Conservation (phyloP, 2,113 vertebrate species). For the Cinclus cinclus region DNA sequence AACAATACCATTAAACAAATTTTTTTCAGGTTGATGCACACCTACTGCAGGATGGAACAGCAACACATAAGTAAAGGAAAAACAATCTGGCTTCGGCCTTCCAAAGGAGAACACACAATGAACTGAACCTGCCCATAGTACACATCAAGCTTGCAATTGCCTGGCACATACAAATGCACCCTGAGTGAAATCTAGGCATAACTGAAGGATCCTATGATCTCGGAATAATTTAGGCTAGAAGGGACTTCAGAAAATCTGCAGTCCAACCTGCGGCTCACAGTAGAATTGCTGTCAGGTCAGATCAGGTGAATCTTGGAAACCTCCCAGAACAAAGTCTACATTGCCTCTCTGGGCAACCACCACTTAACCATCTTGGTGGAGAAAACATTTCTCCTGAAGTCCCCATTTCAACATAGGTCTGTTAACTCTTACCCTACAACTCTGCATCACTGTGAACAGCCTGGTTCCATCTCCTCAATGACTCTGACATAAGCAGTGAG, state of each 20-base stretch:
- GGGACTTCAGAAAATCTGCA: background rate
- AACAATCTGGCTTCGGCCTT: background rate
- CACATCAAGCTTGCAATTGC: background rate
- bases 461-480: background rate
- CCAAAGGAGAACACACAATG: background rate
- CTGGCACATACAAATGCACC: background rate
- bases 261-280: background rate
- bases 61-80: background rate
- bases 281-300: background rate
- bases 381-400: background rate
- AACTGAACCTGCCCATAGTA: background rate
- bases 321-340: background rate
- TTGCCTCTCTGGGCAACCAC: background rate
- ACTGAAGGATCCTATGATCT: background rate
- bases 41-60: background rate
- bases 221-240: background rate
- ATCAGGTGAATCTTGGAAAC: background rate
- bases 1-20: background rate
- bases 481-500: fast-evolving
- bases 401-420: background rate
- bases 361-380: background rate
- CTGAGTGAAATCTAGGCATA: background rate
- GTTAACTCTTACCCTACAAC: background rate
- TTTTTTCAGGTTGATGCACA: background rate
- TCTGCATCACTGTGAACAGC: background rate